These are phyloP conservation scores for Enteromius radiatus DNA, from an alignment of 2,797 vertebrate species.

Conservation along the genomic window DNA sequence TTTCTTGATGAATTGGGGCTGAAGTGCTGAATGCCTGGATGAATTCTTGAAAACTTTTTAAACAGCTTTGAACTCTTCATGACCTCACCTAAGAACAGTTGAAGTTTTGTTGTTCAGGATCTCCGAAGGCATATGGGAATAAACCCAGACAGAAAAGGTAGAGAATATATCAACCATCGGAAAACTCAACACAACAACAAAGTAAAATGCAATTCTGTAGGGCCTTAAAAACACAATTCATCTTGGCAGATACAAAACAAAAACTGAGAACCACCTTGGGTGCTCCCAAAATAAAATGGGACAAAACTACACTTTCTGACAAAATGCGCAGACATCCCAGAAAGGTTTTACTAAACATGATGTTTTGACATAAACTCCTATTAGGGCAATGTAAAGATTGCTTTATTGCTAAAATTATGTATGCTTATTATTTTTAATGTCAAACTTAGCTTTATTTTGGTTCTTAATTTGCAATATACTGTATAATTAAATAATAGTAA, in stretches of 20 bases:
- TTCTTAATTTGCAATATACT: neutral
- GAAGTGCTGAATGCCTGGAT: slow-evolving; percentile 29
- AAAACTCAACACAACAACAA: slow-evolving; percentile 25
- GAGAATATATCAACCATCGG: slow-evolving; percentile 1
- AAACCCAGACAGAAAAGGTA: neutral
- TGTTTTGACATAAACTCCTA: neutral
- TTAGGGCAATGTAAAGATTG: neutral
- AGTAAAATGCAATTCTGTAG: slow-evolving; percentile 7
- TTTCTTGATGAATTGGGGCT: slow-evolving; percentile 31
- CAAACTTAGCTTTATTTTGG: neutral
- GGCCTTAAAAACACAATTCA: neutral
- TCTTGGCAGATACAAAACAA: neutral
- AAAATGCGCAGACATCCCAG: neutral
- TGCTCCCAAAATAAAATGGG: neutral
- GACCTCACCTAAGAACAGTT: slow-evolving; percentile 18
- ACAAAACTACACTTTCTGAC: slow-evolving; percentile 6
- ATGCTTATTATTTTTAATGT: neutral
- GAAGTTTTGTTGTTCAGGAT: slow-evolving; percentile 2
- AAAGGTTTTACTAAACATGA: slow-evolving; percentile 11
- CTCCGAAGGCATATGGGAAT: neutral
- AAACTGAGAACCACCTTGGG: neutral
- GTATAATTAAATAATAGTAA: neutral
- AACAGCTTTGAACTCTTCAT: slow-evolving; percentile 29
- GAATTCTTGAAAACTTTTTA: slow-evolving; percentile 29
- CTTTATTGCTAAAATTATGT: neutral